Evolutionary conservation across 2,113 vertebrate species (phyloP), one percentile per base, ranked within the genome.

Genomic region (Lepisosteus oculatus): DNA sequence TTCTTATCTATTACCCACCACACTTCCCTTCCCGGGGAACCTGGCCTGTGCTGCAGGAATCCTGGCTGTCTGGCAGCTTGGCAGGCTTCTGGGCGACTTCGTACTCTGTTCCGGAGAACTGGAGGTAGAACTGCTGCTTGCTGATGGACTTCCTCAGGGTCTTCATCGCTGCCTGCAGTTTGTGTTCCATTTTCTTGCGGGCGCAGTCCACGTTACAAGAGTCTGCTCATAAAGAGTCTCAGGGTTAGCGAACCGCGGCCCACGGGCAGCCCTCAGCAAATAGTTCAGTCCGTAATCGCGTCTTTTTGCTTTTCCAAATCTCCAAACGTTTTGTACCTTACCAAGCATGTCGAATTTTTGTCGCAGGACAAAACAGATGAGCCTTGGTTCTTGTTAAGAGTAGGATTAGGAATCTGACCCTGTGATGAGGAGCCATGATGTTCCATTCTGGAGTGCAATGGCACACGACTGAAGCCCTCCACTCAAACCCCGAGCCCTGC

Each of bases 61-160:
- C 93, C 0, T 83, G 84, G 41, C 82, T 92, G 62, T 96, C 94
- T 0, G 73, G 73, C 43, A 80, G 81, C 80, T 91, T 90, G 69
- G 93, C 90, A 0, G 93, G 90, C 76, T 93, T 93, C 85, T 95
- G 96, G 65, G 95, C 95, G 79, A 98, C 93, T 78, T 97, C 95
- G 14, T 99, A 98, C 75, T 97, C 95, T 0, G 93, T 94, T 79
- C 95, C 96, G 0, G 95, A 94, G 83, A 98, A 92, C 88, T 96
- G 95, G 83, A 99, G 86, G 77, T 94, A 97, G 87, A 99, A 97
- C 84, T 95, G 96, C 85, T 98, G 96, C 72, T 95, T 95, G 85
- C 92, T 94, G 83, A 99, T 92, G 77, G 97, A 94, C 91, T 95
- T 99, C 64, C 95, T 90, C 77, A 99, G 93, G 0, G 93, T 94